Evolutionary conservation across 2,113 vertebrate species (phyloP).

Genomic region (Zonotrichia leucophrys): DNA sequence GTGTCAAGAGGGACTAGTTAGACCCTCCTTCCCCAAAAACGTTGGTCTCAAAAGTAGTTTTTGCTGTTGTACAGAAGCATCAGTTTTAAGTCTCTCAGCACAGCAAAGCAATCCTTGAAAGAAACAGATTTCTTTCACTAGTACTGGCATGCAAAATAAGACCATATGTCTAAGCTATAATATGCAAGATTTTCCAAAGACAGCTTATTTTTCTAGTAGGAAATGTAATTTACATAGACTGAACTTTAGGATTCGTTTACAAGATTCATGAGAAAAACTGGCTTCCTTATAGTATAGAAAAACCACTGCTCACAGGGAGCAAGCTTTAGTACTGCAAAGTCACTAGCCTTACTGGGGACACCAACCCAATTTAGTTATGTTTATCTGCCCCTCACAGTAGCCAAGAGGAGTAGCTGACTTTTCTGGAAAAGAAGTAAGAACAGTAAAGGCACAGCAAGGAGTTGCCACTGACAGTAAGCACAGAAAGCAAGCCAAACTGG

Average conservation of each 20-base stretch:
- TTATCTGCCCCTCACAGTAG: background rate
- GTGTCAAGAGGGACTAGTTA: background rate
- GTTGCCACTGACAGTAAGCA: background rate
- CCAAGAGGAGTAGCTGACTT: background rate
- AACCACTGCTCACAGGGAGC: background rate
- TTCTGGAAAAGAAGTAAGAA: background rate
- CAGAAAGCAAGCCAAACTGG: background rate
- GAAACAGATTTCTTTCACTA: background rate
- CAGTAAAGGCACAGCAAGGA: background rate
- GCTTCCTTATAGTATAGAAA: background rate
- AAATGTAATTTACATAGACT: conserved; percentile 30
- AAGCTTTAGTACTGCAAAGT: background rate
- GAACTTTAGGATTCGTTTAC: background rate
- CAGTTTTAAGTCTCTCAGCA: background rate
- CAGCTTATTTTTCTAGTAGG: conserved; percentile 30
- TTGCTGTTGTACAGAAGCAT: background rate
- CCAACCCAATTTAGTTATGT: background rate
- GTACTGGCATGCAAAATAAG: conserved; percentile 16
- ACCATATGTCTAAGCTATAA: conserved; percentile 46
- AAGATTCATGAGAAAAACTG: conserved; percentile 22
- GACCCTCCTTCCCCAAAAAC: background rate
- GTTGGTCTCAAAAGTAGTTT: background rate
- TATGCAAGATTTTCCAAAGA: conserved; percentile 29
- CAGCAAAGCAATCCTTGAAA: background rate
- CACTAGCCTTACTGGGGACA: background rate